Evolutionary conservation across 2,888 invertebrate species (phyloP).

Genomic region (Drosophila monieri): DNA sequence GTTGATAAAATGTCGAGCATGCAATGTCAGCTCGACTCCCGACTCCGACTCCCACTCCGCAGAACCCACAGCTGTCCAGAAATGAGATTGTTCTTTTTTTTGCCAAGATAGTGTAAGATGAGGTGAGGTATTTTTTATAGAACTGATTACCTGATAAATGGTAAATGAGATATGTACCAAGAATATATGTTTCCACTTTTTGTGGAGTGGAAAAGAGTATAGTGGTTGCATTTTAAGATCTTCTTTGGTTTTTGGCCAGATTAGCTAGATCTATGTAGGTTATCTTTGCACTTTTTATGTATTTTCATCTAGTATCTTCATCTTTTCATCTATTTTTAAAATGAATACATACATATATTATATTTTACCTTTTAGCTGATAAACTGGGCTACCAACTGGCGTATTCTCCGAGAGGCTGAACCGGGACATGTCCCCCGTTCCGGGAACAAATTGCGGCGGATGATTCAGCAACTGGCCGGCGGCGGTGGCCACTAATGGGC

Average conservation of each 20-base stretch:
- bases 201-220: background rate
- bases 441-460: slow-evolving; percentile 90
- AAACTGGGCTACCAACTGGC: slow-evolving; percentile 90
- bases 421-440: slow-evolving; percentile 90
- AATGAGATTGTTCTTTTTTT: background rate
- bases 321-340: too few species aligned
- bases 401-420: slow-evolving; percentile 90
- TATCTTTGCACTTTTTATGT: background rate
- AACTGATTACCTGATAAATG: background rate
- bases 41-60: slow-evolving; percentile 1
- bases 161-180: background rate
- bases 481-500: slow-evolving; percentile 10
- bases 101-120: background rate
- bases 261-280: background rate
- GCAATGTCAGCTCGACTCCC: slow-evolving; percentile 15
- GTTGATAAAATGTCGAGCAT: slow-evolving; percentile 45
- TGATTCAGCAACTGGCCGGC: slow-evolving; percentile 87
- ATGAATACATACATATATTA: too few species aligned
- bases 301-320: too few species aligned
- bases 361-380: slow-evolving; percentile 87
- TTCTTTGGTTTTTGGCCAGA: background rate
- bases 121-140: background rate
- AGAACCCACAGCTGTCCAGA: slow-evolving; percentile 12
- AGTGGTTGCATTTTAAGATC: too few species aligned
- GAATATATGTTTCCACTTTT: background rate